A percentile compares a stretch with the other conserved stretches of the same genome.
Conservation (phyloP, 2,888 invertebrate species). For the Stenurella melanura region DNA sequence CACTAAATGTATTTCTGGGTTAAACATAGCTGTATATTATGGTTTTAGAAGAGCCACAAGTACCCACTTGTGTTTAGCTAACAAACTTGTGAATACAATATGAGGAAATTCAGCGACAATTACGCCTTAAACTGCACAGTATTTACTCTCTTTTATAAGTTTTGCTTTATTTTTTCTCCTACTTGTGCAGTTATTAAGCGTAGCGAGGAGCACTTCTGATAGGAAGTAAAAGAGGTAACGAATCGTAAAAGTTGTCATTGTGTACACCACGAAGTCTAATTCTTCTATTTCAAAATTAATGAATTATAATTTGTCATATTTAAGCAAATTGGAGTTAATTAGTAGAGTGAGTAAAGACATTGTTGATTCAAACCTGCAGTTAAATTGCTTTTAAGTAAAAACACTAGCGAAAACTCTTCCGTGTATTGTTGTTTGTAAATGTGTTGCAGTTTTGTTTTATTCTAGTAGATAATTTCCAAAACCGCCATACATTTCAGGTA, state of each 20-base stretch:
- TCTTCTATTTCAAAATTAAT: slow-evolving; percentile 24
- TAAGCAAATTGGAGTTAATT: slow-evolving; percentile 13
- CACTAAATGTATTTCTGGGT: slow-evolving; percentile 1
- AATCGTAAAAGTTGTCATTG: slow-evolving; percentile 34
- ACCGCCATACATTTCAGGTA: not conserved
- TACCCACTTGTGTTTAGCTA: not conserved
- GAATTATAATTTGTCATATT: slow-evolving; percentile 11
- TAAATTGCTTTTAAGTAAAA: not conserved
- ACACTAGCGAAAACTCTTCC: not conserved
- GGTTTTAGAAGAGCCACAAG: not conserved
- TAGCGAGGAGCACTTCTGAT: slow-evolving; percentile 5
- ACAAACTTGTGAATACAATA: not conserved
- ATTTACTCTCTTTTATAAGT: slow-evolving; percentile 32
- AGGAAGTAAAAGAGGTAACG: slow-evolving; percentile 33
- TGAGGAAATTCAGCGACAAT: not conserved
- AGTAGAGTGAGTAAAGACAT: not conserved
- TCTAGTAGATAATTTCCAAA: not conserved
- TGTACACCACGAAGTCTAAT: slow-evolving; percentile 9
- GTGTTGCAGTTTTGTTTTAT: not conserved
- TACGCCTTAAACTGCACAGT: not conserved
- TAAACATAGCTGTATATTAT: not conserved
- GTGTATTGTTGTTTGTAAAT: not conserved
- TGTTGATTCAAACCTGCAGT: not conserved
- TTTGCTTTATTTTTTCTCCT: slow-evolving; percentile 20
- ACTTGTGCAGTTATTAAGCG: slow-evolving; percentile 30